Percentiles rank a stretch among this genome's conserved stretches.
phyloP scores from a whole-genome alignment of 2,888 invertebrate genomes.

The Drosophila flavopinicola region DNA sequence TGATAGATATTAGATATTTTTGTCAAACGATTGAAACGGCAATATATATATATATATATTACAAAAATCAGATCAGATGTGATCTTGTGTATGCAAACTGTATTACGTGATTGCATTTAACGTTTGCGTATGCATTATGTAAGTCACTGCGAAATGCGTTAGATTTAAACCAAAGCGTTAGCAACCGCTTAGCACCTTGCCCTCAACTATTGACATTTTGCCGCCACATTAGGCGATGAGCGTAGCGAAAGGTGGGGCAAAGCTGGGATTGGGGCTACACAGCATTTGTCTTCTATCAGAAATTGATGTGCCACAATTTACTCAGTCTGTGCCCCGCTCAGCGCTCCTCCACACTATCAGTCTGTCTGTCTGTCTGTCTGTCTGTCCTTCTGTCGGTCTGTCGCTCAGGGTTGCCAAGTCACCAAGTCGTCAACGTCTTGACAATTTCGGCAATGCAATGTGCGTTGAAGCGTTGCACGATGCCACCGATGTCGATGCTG shows the following conservation, averaged over 20 bases:
- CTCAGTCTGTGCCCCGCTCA: conserved; percentile 19
- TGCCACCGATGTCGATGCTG: conserved; percentile 15
- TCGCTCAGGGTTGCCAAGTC: conserved; percentile 21
- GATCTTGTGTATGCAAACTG: too few species aligned
- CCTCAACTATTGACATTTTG: conserved; percentile 74
- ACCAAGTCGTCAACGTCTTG: conserved; percentile 55
- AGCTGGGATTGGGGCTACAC: neutral
- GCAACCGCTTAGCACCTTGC: conserved; percentile 54
- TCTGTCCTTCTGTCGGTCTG: conserved; percentile 2
- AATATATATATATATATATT: too few species aligned
- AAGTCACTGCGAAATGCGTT: neutral
- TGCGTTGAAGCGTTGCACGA: conserved; percentile 64
- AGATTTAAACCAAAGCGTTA: conserved; percentile 6
- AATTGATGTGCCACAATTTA: conserved; percentile 66
- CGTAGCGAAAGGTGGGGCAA: neutral
- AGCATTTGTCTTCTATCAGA: conserved; percentile 31
- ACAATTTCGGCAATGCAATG: conserved; percentile 76
- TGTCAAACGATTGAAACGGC: too few species aligned
- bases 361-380: conserved; percentile 10
- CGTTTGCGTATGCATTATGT: conserved; percentile 10
- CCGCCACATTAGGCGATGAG: conserved; percentile 65
- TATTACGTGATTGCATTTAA: conserved; percentile 1
- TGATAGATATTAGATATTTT: too few species aligned
- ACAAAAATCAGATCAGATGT: neutral
- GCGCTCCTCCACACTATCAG: neutral